These are phyloP conservation scores for Platichthys stellatus DNA, from an alignment of 2,113 vertebrate species.

Conservation along the genomic window DNA sequence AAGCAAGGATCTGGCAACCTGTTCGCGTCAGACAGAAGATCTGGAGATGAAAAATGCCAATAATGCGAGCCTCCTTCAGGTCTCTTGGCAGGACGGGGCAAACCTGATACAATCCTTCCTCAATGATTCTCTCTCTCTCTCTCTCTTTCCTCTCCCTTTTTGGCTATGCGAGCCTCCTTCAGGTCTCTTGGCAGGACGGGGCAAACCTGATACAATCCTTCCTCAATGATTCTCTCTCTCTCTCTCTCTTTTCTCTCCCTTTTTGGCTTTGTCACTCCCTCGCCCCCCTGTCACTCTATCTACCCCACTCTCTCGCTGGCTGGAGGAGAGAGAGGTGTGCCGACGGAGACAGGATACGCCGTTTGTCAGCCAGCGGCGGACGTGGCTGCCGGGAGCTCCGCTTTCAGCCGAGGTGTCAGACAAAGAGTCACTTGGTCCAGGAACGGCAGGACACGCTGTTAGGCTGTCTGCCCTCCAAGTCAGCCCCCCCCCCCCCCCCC, in stretches of 20 bases:
- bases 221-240: conserved; percentile 21
- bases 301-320: conserved; percentile 45
- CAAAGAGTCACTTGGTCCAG: conserved; percentile 78
- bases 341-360: conserved; percentile 72
- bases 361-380: conserved; percentile 75
- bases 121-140: conserved; percentile 12
- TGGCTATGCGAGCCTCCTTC: conserved; percentile 59
- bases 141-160: background rate
- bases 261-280: conserved; percentile 41
- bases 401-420: conserved; percentile 81
- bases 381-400: conserved; percentile 67
- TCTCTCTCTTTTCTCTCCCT: background rate
- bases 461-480: conserved; percentile 31
- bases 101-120: conserved; percentile 70
- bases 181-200: conserved; percentile 68
- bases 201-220: conserved; percentile 69
- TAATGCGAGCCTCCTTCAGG: conserved; percentile 66
- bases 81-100: conserved; percentile 66
- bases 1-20: conserved; percentile 76
- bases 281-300: conserved; percentile 46
- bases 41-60: conserved; percentile 77
- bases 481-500: conserved; percentile 34
- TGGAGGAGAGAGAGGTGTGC: conserved; percentile 46
- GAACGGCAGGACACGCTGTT: conserved; percentile 76
- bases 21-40: conserved; percentile 56